phyloP scores from a whole-genome alignment of 2,888 invertebrate species.

The Emmelina monodactyla region DNA sequence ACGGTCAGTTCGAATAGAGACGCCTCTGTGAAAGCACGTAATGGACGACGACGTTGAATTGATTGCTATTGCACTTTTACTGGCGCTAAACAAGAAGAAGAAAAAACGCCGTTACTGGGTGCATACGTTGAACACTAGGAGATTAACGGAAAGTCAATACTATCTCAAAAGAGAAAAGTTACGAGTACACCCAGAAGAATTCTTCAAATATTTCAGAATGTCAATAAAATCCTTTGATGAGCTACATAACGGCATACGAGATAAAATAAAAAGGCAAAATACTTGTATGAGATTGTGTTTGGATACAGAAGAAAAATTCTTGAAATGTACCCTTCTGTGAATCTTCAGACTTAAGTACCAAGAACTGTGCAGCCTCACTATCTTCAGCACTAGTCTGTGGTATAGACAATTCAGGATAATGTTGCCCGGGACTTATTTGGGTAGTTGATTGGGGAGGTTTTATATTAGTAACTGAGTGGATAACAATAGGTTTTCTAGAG shows the following conservation, averaged over 20 bases:
- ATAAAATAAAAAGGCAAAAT: slow-evolving; percentile 6
- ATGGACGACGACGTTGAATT: too few species aligned
- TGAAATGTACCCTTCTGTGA: slow-evolving; percentile 2
- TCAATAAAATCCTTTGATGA: slow-evolving; percentile 2
- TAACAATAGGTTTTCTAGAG: not conserved
- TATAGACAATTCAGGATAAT: slow-evolving; percentile 1
- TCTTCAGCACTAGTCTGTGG: slow-evolving; percentile 1
- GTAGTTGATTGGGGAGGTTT: slow-evolving; percentile 5
- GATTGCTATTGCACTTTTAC: too few species aligned
- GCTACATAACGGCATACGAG: not conserved
- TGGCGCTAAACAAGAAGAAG: too few species aligned
- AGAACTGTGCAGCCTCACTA: slow-evolving; percentile 4
- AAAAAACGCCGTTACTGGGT: slow-evolving; percentile 9
- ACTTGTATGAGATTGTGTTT: slow-evolving; percentile 1
- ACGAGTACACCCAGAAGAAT: slow-evolving; percentile 9
- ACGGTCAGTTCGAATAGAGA: too few species aligned
- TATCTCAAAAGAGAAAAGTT: slow-evolving; percentile 11
- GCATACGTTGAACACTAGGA: slow-evolving; percentile 9
- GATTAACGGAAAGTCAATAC: slow-evolving; percentile 10
- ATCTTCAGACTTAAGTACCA: slow-evolving; percentile 4
- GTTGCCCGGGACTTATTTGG: not conserved
- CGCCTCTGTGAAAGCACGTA: too few species aligned
- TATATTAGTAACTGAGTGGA: slow-evolving; percentile 4
- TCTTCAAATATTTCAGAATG: slow-evolving; percentile 8
- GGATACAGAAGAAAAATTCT: slow-evolving; percentile 3